Evolutionary conservation across 1,140 invertebrate genomes (phyloP), one percentile per base, ranked within the genome.

Genomic region (Drosophila neocordata): DNA sequence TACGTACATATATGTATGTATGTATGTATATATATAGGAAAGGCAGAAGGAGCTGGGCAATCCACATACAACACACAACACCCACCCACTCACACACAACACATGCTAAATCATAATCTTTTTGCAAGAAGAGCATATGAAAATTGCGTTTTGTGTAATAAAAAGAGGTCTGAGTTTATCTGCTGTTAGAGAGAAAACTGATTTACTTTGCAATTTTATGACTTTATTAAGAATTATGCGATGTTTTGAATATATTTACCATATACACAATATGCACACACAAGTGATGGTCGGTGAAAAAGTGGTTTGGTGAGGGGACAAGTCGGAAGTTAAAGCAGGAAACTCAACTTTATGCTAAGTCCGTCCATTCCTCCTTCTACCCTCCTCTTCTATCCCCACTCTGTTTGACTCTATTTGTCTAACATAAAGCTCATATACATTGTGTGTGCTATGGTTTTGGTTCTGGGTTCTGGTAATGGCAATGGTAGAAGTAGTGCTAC

Each of bases 211-310:
- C 65, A 72, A 84, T 84, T 77, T 79, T 83, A 79, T 64, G 69
- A 77, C 76, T 84, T 79, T 82, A 79, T 83, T 79, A 84, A 84
- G 79, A 84, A 73, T 84, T 79, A 82, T 82, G 75, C 56, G 72
- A 62, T 82, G 70, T 71, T 81, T 81, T 81, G 69, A 81, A 80
- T 81, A 81, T 80, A 71, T 81, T 81, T 82, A 68, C 79, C 62
- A 77, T 74, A 77, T 74, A 71, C 55, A 61, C 58, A 73, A 59
- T 48, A 38, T 61, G 44, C n/a, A 61, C 24, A 38, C 18, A 48
- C 41, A 48, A 48, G 2, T 20, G 15, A 44, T 9, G 7, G 2
- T 24, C 1, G 24, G 4, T 2, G 24, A 4, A 24, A 13, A n/a
- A 15, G 13, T 8, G 15, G 35, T n/a, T n/a, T n/a, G n/a, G n/a